Percentiles rank a stretch among this genome's conserved stretches.
Evolutionary conservation across 2,113 vertebrate species (phyloP).

Genomic region (Dinomys branickii): DNA sequence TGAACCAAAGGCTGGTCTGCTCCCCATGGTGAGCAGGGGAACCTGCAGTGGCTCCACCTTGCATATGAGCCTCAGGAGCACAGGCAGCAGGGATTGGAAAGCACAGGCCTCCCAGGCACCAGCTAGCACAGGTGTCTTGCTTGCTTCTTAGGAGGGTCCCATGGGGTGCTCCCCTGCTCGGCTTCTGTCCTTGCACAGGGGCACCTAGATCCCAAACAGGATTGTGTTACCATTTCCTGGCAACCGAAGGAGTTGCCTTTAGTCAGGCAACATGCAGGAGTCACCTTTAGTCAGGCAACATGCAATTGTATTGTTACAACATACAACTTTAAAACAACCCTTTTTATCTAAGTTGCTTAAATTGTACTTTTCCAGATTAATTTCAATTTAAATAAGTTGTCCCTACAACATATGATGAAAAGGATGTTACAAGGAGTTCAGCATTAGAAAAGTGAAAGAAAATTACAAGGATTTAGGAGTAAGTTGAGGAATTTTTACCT

Average conservation of each 20-base stretch:
- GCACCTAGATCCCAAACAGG: slow-evolving; percentile 65
- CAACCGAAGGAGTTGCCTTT: not conserved
- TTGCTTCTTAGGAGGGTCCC: slow-evolving; percentile 71
- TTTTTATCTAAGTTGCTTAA: slow-evolving; percentile 13
- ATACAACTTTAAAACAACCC: not conserved
- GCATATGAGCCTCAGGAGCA: slow-evolving; percentile 69
- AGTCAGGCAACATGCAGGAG: not conserved
- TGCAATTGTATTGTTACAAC: not conserved
- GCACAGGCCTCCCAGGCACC: slow-evolving; percentile 67
- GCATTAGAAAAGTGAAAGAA: slow-evolving; percentile 19
- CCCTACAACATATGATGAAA: no score
- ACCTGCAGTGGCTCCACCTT: slow-evolving; percentile 17
- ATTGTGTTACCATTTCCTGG: slow-evolving; percentile 17
- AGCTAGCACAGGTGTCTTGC: slow-evolving; percentile 67
- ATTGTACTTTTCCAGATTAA: slow-evolving; percentile 1
- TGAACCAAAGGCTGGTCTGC: slow-evolving; percentile 78
- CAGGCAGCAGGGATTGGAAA: slow-evolving; percentile 65
- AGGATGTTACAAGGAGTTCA: not conserved
- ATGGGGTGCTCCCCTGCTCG: slow-evolving; percentile 59
- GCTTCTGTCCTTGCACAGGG: slow-evolving; percentile 74
- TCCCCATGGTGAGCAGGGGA: slow-evolving; percentile 57
- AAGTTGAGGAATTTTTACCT: not conserved
- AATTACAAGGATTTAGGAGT: not conserved
- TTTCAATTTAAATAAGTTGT: not conserved
- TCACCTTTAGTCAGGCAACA: not conserved